These are phyloP conservation scores for Phyllotreta striolata DNA, from an alignment of 2,888 invertebrate species.

Conservation along the genomic window DNA sequence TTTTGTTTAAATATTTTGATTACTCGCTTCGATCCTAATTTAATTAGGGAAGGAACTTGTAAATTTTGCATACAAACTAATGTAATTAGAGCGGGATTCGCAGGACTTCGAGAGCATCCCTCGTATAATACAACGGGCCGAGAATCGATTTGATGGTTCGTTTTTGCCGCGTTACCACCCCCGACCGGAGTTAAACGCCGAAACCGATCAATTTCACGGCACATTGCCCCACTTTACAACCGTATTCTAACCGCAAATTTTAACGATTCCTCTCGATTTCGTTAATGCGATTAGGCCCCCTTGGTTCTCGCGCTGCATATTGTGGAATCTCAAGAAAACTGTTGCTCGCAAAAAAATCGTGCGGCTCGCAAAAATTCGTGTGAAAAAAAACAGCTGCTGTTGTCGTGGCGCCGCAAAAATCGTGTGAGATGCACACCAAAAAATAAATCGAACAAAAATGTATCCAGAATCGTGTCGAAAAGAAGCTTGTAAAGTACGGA, in stretches of 20 bases:
- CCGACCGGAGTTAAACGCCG: slow-evolving; percentile 45
- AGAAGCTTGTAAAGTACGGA: slow-evolving; percentile 43
- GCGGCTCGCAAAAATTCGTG: slow-evolving; percentile 45
- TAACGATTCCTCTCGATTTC: slow-evolving; percentile 46
- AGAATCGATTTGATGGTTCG: slow-evolving; percentile 43
- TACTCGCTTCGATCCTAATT: too few species aligned
- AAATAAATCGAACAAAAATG: slow-evolving; percentile 28
- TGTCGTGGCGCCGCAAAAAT: slow-evolving; percentile 37
- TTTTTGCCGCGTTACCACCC: slow-evolving; percentile 36
- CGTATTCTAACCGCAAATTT: slow-evolving; percentile 51
- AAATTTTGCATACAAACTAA: too few species aligned
- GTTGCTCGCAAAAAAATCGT: slow-evolving; percentile 42
- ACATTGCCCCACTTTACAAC: slow-evolving; percentile 56
- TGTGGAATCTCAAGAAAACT: not conserved
- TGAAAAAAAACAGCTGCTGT: slow-evolving; percentile 34
- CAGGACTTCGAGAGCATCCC: too few species aligned
- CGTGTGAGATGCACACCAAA: slow-evolving; percentile 38
- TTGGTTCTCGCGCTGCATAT: too few species aligned
- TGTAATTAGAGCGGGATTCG: too few species aligned
- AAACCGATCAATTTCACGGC: slow-evolving; percentile 62
- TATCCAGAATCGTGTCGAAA: slow-evolving; percentile 36
- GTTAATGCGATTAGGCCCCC: slow-evolving; percentile 43
- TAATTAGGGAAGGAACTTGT: too few species aligned
- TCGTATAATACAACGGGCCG: too few species aligned
- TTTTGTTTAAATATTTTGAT: too few species aligned